Evolutionary conservation across 2,888 invertebrate genomes (phyloP).

Genomic region (Plebejus argus): DNA sequence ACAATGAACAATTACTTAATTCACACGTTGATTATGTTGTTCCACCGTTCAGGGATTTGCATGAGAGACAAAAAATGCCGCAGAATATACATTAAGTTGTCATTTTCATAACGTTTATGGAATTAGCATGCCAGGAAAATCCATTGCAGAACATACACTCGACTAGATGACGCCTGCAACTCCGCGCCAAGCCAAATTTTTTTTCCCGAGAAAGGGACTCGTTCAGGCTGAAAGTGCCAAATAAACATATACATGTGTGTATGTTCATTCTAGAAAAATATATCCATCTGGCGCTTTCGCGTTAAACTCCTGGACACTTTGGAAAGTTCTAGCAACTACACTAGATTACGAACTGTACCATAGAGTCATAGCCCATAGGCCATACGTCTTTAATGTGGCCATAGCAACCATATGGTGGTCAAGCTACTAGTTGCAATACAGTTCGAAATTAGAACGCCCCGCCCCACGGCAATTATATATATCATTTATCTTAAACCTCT

Average conservation of each 20-base stretch:
- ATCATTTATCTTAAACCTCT: conserved; percentile 31
- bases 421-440: not conserved
- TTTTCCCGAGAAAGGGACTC: too few species aligned
- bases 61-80: conserved; percentile 8
- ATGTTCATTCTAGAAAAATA: too few species aligned
- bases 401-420: conserved; percentile 8
- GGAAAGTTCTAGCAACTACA: too few species aligned
- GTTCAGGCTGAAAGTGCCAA: too few species aligned
- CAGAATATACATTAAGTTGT: conserved; percentile 14
- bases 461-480: conserved; percentile 19
- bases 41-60: conserved; percentile 5
- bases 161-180: too few species aligned
- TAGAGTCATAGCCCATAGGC: not conserved
- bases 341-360: not conserved
- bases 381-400: not conserved
- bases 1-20: conserved; percentile 43
- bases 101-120: not conserved
- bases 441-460: conserved; percentile 9
- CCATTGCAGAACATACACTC: not conserved
- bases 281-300: too few species aligned
- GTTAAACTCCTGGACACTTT: too few species aligned
- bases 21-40: conserved; percentile 38
- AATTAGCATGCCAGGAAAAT: not conserved
- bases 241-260: too few species aligned
- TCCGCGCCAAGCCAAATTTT: too few species aligned